Base-by-base conservation (phyloP, 2,797 vertebrate genomes). In the Spinus olivaceus region DNA sequence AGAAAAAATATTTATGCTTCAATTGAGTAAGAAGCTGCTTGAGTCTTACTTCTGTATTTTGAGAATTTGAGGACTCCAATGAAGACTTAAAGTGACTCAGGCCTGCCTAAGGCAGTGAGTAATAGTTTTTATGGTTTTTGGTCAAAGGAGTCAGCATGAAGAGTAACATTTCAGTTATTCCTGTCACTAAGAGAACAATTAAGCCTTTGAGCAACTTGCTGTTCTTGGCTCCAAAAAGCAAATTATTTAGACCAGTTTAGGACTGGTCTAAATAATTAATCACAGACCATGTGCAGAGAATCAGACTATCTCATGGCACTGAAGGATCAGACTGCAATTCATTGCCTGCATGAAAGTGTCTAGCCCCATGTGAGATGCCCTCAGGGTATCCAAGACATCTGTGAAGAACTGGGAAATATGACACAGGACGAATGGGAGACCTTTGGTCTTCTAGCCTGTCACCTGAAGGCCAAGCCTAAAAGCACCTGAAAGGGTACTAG, bases 111-210 rank as follows among this genome's bases (percentile, higher is more conserved):
- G 87, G 95, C 78, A 97, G 81, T 21, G 28, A 19, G 6, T 92
- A 90, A 88, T 90, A 44, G 2, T 63, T 95, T 93, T 95, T 92
- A 83, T 90, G 39, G 30, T 81, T 97, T 95, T 86, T 54, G 78
- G 60, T 94, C 32, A 72, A 95, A 86, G 39, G 91, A 93, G 86
- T 96, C 66, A 92, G 35, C 56, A 44, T 30, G 24, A 88, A 30
- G 44, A 93, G 39, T 69, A 79, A 59, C 10, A 28, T 66, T 94
- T 88, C 30, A 63, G 72, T 86, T 90, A 94, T 89, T 67, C 84
- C 57, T 74, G 44, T 92, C 71, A 91, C 63, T 73, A 59, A 81
- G 53, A 96, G 79, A 93, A 86, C 74, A 93, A 64, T 86, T 82
- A 94, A 77, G 9, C 33, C 41, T 83, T 85, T 60, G 35, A 89